Percentiles rank a stretch among this genome's conserved stretches.
Conservation (phyloP, 2,888 invertebrate genomes). For the Oxytorus armatus region DNA sequence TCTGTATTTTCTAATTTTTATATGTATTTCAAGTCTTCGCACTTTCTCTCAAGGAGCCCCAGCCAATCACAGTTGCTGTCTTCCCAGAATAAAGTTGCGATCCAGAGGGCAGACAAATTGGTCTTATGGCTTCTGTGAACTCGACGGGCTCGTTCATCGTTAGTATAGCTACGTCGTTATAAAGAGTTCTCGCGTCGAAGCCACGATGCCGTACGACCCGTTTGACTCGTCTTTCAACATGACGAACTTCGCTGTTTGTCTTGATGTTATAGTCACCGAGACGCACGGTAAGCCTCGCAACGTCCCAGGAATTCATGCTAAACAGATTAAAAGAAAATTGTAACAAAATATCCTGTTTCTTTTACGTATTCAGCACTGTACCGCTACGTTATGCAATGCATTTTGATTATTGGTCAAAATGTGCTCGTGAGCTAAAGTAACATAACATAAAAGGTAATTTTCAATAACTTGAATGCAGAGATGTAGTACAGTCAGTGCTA, state of each 20-base stretch:
- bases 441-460: no score
- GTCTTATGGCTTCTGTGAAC: slow-evolving; percentile 90
- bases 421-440: no score
- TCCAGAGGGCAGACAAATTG: slow-evolving; percentile 91
- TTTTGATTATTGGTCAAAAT: no score
- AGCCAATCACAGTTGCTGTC: slow-evolving; percentile 93
- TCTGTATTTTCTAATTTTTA: not conserved
- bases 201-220: slow-evolving; percentile 94
- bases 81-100: slow-evolving; percentile 88
- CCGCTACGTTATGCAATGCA: no score
- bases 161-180: slow-evolving; percentile 93
- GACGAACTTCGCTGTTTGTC: slow-evolving; percentile 90
- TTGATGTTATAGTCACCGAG: slow-evolving; percentile 94
- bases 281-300: slow-evolving; percentile 91
- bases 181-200: slow-evolving; percentile 93
- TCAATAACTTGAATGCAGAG: no score
- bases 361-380: no score
- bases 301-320: slow-evolving; percentile 96
- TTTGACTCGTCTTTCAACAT: slow-evolving; percentile 92
- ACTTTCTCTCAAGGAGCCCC: slow-evolving; percentile 94
- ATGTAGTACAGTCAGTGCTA: no score
- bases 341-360: no score
- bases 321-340: slow-evolving; percentile 69
- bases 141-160: slow-evolving; percentile 91
- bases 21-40: slow-evolving; percentile 79